Base-by-base conservation (phyloP, 2,888 invertebrate species). In the Papilio protenor region DNA sequence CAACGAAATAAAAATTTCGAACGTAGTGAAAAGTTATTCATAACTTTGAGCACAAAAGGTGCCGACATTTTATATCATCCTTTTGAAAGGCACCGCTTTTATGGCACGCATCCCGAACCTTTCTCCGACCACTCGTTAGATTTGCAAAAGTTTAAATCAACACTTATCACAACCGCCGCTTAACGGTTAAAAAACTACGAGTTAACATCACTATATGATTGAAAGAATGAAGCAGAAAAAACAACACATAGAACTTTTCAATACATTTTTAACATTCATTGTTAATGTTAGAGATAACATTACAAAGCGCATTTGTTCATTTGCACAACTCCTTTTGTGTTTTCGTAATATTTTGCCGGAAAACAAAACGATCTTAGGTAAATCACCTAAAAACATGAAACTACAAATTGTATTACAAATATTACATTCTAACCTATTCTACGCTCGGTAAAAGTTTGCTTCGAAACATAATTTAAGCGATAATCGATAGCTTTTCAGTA, bases 31-130 rank as follows among this genome's bases (percentile, higher is more conserved):
- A 84, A 85, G 81, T 86, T 87, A 85, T 85, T 83, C 79, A 84
- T 82, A 84, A 83, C 87, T 87, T 88, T 86, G 79, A 80, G 81
- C 82, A 85, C 86, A 92, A 92, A 92, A 85, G 82, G 76, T 83
- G 93, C 93, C 91, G 88, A 86, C 85, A 88, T 92, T 85, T 93
- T 88, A 94, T 93, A 93, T 92, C 87, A 90, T 85, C 77, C 81
- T 82, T 84, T 84, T 78, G 83, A 82, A 90, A 92, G 89, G 86
- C 81, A 73, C 82, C 93, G 92, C 92, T 85, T 83, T 91, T 92
- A 91, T 90, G 87, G 86, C 81, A 81, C 84, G 83, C 77, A 79
- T 80, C 81, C 81, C 81, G 82, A 81, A 83, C 84, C 87, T 90
- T 91, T 89, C 87, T 84, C 87, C 83, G 87, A 85, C 90, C 89